Base-by-base conservation (phyloP, 2,888 invertebrate species). In the Epicampocera succincta region DNA sequence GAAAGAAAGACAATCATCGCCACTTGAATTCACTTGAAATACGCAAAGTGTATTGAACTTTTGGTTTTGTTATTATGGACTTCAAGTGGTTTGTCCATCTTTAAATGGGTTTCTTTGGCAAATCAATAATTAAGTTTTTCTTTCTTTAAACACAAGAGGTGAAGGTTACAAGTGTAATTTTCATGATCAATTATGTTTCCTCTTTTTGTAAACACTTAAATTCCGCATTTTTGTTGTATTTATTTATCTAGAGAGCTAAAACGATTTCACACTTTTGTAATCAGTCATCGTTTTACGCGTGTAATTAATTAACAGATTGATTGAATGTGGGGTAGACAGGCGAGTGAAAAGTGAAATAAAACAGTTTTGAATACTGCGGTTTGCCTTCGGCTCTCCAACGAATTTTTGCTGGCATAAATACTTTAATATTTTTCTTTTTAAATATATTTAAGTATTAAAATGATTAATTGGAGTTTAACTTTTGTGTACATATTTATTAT, bases 1-100 rank as follows among this genome's bases (percentile, higher is more conserved):
- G n/a, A 54, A 44, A 63, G n/a, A 72, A 42, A 38, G 13, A 33
- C 9, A 33, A 21, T 42, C 33, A 52, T 44, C 6, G n/a, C 8
- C 8, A 1, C 50, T 13, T 44, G 52, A 63, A 69, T 66, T 75
- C 71, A 56, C 78, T 82, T 78, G 65, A 82, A 82, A 74, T 78
- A 71, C n/a, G n/a, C 78, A 65, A 65, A 78, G 82, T 78, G 71
- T 75, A 78, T 75, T 78, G 82, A 82, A 82, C 82, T 77, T 66
- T 46, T 74, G n/a, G n/a, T 46, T 9, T 58, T 33, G 63, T 73
- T 29, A 25, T 69, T 8, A 12, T n/a, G 19, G n/a, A 76, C 46
- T 60, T 82, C 60, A 72, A 75, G 82, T 82, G 71, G 33, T 74
- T 33, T 8, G 3, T 8, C 61, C 15, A 19, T 44, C 19, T 71